Percentiles rank a stretch among this genome's conserved stretches.
phyloP scores from a whole-genome alignment of 2,797 vertebrate genomes.

The Takifugu rubripes region DNA sequence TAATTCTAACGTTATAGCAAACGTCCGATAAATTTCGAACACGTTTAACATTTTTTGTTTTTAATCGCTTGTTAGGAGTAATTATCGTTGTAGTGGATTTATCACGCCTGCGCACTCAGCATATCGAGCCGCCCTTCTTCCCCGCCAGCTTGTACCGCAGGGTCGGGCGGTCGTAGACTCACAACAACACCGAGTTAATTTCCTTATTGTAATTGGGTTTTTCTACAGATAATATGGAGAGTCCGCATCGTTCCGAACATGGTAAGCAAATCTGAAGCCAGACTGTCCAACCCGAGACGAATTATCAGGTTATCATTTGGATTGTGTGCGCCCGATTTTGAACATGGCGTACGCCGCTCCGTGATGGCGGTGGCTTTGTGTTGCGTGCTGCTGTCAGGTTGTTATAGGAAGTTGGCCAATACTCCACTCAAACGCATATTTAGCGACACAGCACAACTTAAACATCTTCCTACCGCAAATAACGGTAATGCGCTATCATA shows the following conservation, averaged over 20 bases:
- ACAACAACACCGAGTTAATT: constrained; percentile 44
- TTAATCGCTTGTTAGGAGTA: too few relatives aligned
- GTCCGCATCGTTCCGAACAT: neutral
- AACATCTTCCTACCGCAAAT: too few relatives aligned
- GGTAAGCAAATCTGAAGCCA: constrained; percentile 31
- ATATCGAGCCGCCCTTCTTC: constrained; percentile 63
- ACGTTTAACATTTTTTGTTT: neutral
- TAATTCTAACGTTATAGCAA: accelerated
- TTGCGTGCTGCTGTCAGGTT: constrained; percentile 2
- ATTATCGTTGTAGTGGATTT: neutral
- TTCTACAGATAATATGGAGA: constrained; percentile 50
- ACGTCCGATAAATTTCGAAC: neutral
- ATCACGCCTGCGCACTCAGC: constrained; percentile 57
- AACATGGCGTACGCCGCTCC: constrained; percentile 76
- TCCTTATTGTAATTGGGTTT: accelerated
- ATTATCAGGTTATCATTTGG: constrained; percentile 33
- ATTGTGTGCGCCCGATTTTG: constrained; percentile 69
- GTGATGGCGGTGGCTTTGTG: constrained; percentile 63
- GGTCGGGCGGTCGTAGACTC: constrained; percentile 54
- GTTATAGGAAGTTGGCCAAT: too few relatives aligned
- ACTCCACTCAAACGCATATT: too few relatives aligned
- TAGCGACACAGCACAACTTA: too few relatives aligned
- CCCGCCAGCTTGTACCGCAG: constrained; percentile 54
- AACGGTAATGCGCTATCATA: too few relatives aligned
- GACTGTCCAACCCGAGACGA: accelerated